Conservation (phyloP, 2,113 vertebrate species). For the Ammodytes dubius region DNA sequence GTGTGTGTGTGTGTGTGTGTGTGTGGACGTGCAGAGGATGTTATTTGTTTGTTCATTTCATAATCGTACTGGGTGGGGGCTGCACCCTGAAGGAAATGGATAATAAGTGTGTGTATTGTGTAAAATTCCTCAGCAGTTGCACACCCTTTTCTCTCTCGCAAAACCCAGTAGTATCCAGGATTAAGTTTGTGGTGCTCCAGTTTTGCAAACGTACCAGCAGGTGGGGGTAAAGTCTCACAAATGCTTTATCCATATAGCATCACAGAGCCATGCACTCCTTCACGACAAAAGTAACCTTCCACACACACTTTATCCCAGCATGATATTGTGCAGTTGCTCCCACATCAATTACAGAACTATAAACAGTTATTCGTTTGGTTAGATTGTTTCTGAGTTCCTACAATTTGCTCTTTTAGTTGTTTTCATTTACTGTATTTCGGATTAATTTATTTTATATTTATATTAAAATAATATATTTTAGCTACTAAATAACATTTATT, state of each 20-base stretch:
- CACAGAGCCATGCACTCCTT: neutral
- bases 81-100: conserved; percentile 20
- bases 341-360: conserved; percentile 4
- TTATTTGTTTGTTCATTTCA: neutral
- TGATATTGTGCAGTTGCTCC: conserved; percentile 21
- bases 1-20: neutral
- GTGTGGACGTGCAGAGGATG: neutral
- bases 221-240: conserved; percentile 42
- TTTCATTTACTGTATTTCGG: neutral
- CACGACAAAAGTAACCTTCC: neutral
- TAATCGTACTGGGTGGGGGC: conserved; percentile 13
- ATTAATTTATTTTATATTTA: neutral
- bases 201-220: conserved; percentile 51
- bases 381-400: neutral
- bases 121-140: conserved; percentile 4
- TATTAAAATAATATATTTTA: no score
- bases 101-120: neutral
- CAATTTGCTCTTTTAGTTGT: neutral
- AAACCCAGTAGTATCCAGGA: neutral
- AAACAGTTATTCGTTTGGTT: neutral
- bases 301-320: neutral
- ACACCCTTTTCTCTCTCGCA: neutral
- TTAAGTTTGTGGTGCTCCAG: neutral
- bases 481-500: no score
- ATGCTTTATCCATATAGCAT: neutral